Conservation (phyloP, 2,888 invertebrate genomes). For the Epistrophe grossulariae region DNA sequence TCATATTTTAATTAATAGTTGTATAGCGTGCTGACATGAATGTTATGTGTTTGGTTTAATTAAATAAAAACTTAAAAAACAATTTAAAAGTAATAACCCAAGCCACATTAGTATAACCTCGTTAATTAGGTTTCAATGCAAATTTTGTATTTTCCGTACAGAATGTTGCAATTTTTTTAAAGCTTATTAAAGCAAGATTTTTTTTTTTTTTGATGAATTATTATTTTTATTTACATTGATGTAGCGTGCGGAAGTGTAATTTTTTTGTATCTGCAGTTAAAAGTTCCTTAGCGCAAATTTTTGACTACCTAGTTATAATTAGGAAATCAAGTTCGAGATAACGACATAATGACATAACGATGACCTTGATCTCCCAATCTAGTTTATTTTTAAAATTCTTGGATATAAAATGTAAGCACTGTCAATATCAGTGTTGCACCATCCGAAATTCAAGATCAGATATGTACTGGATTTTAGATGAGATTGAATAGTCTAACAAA, state of each 20-base stretch:
- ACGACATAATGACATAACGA: not conserved
- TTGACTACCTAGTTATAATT: no score
- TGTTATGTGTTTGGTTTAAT: constrained; percentile 46
- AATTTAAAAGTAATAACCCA: constrained; percentile 72
- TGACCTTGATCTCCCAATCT: not conserved
- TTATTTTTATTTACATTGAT: constrained; percentile 18
- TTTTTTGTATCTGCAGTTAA: not conserved
- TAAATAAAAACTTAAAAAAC: constrained; percentile 75
- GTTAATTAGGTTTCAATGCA: constrained; percentile 53
- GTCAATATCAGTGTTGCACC: no score
- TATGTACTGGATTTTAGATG: no score
- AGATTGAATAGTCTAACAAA: no score
- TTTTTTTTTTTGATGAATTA: not conserved
- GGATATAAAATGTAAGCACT: no score
- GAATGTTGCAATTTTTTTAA: not conserved
- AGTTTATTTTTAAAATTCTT: no score
- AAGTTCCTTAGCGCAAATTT: no score
- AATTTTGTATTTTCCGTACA: constrained; percentile 30
- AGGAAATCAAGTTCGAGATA: no score
- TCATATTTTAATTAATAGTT: constrained; percentile 56
- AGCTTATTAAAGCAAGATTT: not conserved
- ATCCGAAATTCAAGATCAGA: no score
- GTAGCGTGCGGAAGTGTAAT: constrained; percentile 3
- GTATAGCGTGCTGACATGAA: constrained; percentile 63
- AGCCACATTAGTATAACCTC: constrained; percentile 27